Base-by-base conservation (phyloP, 2,797 vertebrate species). In the Sphenodon punctatus region DNA sequence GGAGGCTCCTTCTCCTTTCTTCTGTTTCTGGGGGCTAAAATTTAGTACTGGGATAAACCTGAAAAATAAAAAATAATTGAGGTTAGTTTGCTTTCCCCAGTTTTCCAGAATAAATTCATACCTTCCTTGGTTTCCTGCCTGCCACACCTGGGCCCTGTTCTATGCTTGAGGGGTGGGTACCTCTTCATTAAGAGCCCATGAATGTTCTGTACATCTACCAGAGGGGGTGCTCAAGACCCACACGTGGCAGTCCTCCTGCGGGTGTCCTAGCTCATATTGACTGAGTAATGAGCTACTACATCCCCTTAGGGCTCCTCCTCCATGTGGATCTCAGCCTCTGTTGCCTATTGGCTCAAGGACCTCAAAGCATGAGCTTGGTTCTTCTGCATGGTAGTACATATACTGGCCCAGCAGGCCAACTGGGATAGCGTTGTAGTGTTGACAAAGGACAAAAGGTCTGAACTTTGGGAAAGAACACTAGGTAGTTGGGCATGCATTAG, bases 31-130 rank as follows among this genome's bases (percentile, higher is more conserved):
- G 23, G 51, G 19, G 51, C 72, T 93, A 93, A 87, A 94, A 66
- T 6, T 75, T 80, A 67, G 90, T 94, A 83, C 75, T 83, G 67
- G 0, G 10, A 1, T 68, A 30, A 45, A 1, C 61, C 92, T 93
- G 5, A 22, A 34, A 67, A 36, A 12, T 17, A 30, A 5, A 59
- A 10, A 10, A 7, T 17, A 41, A 85, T 46, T 8, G 23, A 20
- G 46, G 15, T 60, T 17, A n/a, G 39, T 22, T 19, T 61, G 5
- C 22, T 53, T 67, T 45, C 32, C 19, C 16, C 36, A 53, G 20
- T 23, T 66, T 32, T 20, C 67, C 20, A 73, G 34, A 67, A 60
- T 34, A 60, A 49, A 27, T 32, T 27, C 20, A 46, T 16, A n/a
- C 46, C 22, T 34, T n/a, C 22, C 19, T 17, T 5, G 7, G 19